These are phyloP conservation scores for Desmodus rotundus DNA, from an alignment of 2,113 vertebrate genomes.

Conservation along the genomic window DNA sequence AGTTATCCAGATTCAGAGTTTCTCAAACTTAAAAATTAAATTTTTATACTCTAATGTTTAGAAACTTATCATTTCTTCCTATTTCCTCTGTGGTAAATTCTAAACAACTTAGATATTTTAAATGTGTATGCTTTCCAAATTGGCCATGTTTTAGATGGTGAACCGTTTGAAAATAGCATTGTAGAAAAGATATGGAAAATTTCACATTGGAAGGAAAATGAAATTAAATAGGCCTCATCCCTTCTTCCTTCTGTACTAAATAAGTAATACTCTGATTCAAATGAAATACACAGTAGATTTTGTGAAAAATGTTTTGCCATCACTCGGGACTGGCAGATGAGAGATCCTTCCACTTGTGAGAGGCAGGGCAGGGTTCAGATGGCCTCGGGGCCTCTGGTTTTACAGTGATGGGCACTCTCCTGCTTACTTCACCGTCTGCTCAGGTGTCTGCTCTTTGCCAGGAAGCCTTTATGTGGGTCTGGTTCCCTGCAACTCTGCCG, in stretches of 20 bases:
- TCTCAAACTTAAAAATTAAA: not conserved
- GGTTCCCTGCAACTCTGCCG: not conserved
- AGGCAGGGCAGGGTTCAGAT: not conserved
- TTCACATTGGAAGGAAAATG: not conserved
- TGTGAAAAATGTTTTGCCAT: not conserved
- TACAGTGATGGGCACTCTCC: accelerated
- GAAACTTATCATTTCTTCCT: not conserved
- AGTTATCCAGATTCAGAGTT: not conserved
- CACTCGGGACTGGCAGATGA: not conserved
- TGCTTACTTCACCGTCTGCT: not conserved
- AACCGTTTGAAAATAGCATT: not conserved
- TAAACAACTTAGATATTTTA: not conserved
- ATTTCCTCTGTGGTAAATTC: not conserved
- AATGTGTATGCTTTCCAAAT: not conserved
- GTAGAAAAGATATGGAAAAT: not conserved
- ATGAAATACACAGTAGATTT: not conserved
- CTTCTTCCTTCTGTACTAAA: not conserved
- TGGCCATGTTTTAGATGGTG: not conserved
- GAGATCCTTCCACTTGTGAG: not conserved
- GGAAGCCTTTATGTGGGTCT: not conserved
- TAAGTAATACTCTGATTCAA: not conserved
- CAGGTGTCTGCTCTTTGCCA: not conserved
- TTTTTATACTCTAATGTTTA: not conserved
- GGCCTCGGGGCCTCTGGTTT: not conserved
- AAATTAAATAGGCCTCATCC: not conserved